Evolutionary conservation across 2,797 vertebrate species (phyloP), one percentile per base, ranked within the genome.

Genomic region (Poeciliopsis infans): DNA sequence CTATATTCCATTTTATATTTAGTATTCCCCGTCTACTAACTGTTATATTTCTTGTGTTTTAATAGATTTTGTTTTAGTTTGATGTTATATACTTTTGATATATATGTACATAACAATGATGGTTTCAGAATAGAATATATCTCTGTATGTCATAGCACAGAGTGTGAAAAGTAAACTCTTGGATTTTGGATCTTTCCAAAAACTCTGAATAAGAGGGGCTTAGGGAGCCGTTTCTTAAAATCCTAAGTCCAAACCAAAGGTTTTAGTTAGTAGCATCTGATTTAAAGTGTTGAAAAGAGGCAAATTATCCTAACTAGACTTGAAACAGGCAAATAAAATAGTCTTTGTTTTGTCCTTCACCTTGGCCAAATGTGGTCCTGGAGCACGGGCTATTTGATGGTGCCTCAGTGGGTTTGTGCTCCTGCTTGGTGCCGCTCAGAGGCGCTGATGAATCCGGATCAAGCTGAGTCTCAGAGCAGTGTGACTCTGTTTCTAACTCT

Each of bases 341-440:
- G 16, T 23, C 13, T 23, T 68, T 39, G 36, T 68, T 41, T 41
- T 68, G 55, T 76, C 87, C 78, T 85, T 92, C 95, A 98, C 97
- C 97, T 94, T 97, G 96, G 87, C 95, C 91, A 93, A 95, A 96
- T 82, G 96, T 95, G 88, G 95, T 92, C 95, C 97, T 95, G 95
- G 95, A 94, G 94, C 96, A 96, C 78, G 96, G 93, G 93, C 95
- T 92, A 85, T 92, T 95, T 77, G 96, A 89, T 66, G 96, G 80
- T 23, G 95, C 90, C 80, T 96, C 96, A 88, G 94, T 89, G 77
- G 94, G 94, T 94, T 95, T 93, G 43, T 84, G 91, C 76, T 91
- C 89, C 89, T 93, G 95, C 88, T 97, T 97, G 93, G 93, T 79
- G 83, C 92, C 94, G 85, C 96, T 95, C 88, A 94, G 86, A 61